Conservation (phyloP, 2,113 vertebrate species). For the Calyptomena viridis region DNA sequence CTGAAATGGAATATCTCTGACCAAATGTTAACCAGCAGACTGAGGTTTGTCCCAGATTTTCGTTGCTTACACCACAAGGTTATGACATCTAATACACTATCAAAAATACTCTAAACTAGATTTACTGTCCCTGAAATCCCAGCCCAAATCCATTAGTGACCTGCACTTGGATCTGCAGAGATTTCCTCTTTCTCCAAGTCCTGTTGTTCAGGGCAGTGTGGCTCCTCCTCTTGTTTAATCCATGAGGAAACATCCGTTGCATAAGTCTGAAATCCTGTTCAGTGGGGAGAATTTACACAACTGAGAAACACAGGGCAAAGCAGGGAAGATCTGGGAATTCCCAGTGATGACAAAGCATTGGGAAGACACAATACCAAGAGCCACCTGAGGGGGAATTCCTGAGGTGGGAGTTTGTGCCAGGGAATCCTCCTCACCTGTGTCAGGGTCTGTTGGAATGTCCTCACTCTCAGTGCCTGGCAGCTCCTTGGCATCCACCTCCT, state of each 20-base stretch:
- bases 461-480: constrained; percentile 32
- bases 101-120: not conserved
- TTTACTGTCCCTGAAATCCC: not conserved
- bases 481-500: constrained; percentile 15
- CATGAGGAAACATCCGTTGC: constrained; percentile 34
- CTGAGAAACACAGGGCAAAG: not conserved
- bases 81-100: fast-evolving
- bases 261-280: constrained; percentile 63
- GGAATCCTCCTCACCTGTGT: constrained; percentile 57
- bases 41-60: not conserved
- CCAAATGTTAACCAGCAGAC: not conserved
- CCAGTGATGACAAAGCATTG: not conserved
- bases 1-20: not conserved
- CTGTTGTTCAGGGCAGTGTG: not conserved
- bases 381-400: not conserved
- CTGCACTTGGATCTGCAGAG: not conserved
- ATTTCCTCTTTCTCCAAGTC: constrained; percentile 34
- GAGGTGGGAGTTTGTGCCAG: not conserved
- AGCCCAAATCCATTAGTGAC: constrained; percentile 41
- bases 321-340: fast-evolving
- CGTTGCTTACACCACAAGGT: fast-evolving
- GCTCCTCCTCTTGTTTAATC: constrained; percentile 76
- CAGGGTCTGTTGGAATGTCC: constrained; percentile 25
- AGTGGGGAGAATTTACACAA: not conserved
- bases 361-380: not conserved